Percentiles rank a stretch among this genome's conserved stretches.
Evolutionary conservation across 2,888 invertebrate species (phyloP).

Genomic region (Pachliopta kotzebuea): DNA sequence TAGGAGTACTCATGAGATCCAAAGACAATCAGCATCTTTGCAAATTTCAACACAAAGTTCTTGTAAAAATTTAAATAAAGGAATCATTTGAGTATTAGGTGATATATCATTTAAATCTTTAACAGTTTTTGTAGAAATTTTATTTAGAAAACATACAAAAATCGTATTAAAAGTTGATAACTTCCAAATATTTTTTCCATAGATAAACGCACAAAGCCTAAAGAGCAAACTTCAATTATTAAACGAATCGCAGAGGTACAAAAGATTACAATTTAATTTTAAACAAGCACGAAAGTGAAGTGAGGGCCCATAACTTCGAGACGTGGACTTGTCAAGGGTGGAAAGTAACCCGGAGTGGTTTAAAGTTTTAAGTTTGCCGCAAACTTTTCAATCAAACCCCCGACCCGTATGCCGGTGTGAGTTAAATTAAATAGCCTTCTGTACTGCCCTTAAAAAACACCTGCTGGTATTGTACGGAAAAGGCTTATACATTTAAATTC

Average conservation of each 20-base stretch:
- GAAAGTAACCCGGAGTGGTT: constrained; percentile 39
- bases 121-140: no score
- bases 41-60: no score
- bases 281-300: constrained; percentile 28
- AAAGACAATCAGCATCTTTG: no score
- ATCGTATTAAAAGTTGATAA: background rate
- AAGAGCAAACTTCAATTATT: background rate
- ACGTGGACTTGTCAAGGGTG: constrained; percentile 36
- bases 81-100: no score
- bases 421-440: constrained; percentile 44
- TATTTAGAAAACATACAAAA: background rate
- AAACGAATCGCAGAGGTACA: constrained; percentile 1
- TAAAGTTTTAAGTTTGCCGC: constrained; percentile 48
- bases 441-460: constrained; percentile 36
- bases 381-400: constrained; percentile 72
- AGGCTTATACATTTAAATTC: background rate
- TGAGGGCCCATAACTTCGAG: constrained; percentile 35
- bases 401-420: constrained; percentile 40
- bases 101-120: no score
- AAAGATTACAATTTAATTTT: constrained; percentile 27
- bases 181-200: background rate
- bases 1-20: no score
- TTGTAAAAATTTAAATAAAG: no score
- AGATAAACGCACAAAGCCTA: background rate
- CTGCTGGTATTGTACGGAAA: constrained; percentile 6